phyloP scores from a whole-genome alignment of 2,113 vertebrate genomes.

The Ploceus nigricollis region DNA sequence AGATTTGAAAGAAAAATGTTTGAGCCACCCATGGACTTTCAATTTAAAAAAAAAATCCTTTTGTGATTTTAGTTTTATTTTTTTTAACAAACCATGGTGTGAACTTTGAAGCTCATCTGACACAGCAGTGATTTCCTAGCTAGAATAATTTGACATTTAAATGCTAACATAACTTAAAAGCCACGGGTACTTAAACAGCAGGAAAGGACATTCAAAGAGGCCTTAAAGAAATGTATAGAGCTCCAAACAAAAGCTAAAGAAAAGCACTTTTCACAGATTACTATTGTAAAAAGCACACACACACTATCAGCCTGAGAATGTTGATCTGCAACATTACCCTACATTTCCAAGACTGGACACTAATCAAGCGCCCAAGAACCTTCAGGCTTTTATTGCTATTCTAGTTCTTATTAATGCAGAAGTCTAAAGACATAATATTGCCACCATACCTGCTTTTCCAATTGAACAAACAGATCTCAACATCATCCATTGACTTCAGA shows the following conservation, averaged over 20 bases:
- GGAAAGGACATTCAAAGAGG: background rate
- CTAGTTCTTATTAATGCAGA: background rate
- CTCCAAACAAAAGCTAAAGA: background rate
- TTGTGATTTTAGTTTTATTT: background rate
- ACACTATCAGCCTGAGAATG: background rate
- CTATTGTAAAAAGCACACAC: background rate
- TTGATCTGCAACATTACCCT: background rate
- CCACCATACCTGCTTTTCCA: constrained; percentile 47
- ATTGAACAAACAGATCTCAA: constrained; percentile 42
- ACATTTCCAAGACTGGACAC: background rate
- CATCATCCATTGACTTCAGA: constrained; percentile 37
- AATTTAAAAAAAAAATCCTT: background rate
- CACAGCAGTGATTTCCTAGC: background rate
- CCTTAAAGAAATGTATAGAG: background rate
- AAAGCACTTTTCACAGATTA: background rate
- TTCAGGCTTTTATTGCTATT: background rate
- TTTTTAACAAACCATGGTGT: background rate
- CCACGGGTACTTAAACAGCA: background rate
- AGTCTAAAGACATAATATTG: background rate
- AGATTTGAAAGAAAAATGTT: background rate
- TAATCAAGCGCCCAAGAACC: background rate
- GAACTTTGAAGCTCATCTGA: background rate
- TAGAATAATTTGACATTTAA: background rate
- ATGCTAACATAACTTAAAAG: background rate
- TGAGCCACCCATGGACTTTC: background rate